Evolutionary conservation across 2,113 vertebrate genomes (phyloP).

Genomic region (Heliornis fulica): DNA sequence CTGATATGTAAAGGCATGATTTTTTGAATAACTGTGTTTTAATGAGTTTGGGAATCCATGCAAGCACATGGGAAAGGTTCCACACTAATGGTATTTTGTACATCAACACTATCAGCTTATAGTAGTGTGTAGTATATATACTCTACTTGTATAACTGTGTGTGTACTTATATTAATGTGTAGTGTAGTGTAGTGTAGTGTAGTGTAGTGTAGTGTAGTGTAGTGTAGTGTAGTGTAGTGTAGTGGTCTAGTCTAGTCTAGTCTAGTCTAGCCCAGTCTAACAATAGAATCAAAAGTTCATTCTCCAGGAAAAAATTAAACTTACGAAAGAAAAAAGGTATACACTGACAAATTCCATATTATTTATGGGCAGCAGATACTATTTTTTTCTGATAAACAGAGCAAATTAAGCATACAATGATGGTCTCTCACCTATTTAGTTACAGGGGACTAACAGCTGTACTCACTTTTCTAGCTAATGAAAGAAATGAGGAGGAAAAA

Average conservation of each 20-base stretch:
- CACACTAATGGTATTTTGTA: neutral
- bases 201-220: neutral
- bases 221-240: neutral
- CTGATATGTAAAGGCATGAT: neutral
- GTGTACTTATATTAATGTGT: no score
- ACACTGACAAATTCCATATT: neutral
- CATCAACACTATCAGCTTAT: neutral
- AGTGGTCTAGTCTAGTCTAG: no score
- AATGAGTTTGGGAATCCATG: neutral
- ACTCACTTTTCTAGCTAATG: neutral
- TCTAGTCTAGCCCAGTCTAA: neutral
- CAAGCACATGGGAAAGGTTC: neutral
- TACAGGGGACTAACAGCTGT: neutral
- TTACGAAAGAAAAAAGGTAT: neutral
- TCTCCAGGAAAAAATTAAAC: neutral
- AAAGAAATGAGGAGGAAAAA: neutral
- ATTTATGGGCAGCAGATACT: neutral
- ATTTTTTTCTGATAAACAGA: neutral
- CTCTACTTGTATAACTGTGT: no score
- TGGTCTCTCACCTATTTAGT: neutral
- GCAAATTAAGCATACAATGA: neutral
- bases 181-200: no score
- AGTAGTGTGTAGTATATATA: no score
- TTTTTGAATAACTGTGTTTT: neutral
- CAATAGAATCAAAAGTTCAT: neutral